These are phyloP conservation scores for Glaucidium brasilianum DNA, from an alignment of 2,113 vertebrate species.

Conservation along the genomic window DNA sequence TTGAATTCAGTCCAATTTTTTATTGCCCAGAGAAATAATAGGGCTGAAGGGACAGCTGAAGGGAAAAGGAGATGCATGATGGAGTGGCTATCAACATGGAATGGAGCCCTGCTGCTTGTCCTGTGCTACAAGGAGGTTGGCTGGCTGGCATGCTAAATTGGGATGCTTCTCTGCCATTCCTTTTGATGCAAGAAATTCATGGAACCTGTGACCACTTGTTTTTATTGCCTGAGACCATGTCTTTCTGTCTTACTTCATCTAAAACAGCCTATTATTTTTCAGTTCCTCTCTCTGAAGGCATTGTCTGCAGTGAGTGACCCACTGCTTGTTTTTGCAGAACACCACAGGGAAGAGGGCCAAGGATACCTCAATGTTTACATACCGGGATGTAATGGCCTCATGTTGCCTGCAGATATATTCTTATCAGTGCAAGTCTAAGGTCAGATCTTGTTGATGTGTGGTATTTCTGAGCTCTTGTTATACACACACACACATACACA, in stretches of 20 bases:
- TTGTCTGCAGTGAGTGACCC: constrained; percentile 54
- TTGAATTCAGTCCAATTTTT: not conserved
- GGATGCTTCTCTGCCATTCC: not conserved
- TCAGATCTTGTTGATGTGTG: not conserved
- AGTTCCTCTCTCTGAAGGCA: constrained; percentile 25
- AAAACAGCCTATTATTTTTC: not conserved
- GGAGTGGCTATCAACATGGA: not conserved
- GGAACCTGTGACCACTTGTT: constrained; percentile 50
- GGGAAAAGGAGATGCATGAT: not conserved
- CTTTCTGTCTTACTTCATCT: constrained; percentile 5
- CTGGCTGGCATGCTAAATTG: not conserved
- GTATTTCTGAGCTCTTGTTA: not conserved
- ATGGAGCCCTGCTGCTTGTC: not conserved
- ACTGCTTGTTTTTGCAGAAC: constrained; percentile 41
- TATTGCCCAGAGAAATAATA: not conserved
- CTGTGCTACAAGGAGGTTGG: not conserved
- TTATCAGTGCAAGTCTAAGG: not conserved
- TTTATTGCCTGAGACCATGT: not conserved
- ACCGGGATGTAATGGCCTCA: accelerated
- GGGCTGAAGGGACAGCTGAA: not conserved
- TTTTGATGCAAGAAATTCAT: not conserved
- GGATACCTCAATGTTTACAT: not conserved
- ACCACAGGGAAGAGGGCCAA: not conserved
- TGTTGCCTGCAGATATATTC: not conserved
- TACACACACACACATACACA: not conserved